A percentile compares a stretch with the other conserved stretches of the same genome.
phyloP scores from a whole-genome alignment of 2,888 invertebrate species.

The Cephus pygmeus region DNA sequence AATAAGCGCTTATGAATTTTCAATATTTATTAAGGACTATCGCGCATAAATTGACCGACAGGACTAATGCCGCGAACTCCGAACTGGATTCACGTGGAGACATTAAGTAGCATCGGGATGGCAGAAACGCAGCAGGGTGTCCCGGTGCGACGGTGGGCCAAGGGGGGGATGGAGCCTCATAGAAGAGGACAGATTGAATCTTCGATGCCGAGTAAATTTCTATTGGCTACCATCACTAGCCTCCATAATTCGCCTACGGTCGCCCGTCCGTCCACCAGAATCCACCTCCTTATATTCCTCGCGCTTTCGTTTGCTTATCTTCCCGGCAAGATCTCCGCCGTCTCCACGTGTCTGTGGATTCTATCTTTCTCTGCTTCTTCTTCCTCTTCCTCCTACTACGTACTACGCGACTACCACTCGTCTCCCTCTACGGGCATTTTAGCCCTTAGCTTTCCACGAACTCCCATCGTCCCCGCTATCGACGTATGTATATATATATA shows the following conservation, averaged over 20 bases:
- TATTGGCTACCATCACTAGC: slow-evolving; percentile 48
- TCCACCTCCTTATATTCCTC: slow-evolving; percentile 23
- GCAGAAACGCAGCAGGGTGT: too few relatives aligned
- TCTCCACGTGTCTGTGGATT: slow-evolving; percentile 9
- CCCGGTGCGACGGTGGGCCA: not conserved
- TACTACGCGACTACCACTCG: slow-evolving; percentile 40
- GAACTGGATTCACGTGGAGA: too few relatives aligned
- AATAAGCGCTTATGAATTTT: too few relatives aligned
- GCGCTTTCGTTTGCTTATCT: slow-evolving; percentile 42
- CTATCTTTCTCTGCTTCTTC: slow-evolving; percentile 25
- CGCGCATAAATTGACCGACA: too few relatives aligned
- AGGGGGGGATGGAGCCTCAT: slow-evolving; percentile 13
- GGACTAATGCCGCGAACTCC: too few relatives aligned
- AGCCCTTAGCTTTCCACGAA: not conserved
- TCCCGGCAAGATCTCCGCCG: slow-evolving; percentile 49
- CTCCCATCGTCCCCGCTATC: not conserved
- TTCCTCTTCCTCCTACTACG: slow-evolving; percentile 29
- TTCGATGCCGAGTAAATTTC: slow-evolving; percentile 7
- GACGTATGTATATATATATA: not conserved
- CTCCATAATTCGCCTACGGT: slow-evolving; percentile 47
- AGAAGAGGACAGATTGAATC: too few relatives aligned
- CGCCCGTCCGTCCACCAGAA: too few relatives aligned
- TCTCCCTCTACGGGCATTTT: slow-evolving; percentile 33
- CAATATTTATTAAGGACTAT: too few relatives aligned
- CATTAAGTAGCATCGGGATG: too few relatives aligned